phyloP scores from a whole-genome alignment of 2,888 invertebrate species.

The Bugula neritina region DNA sequence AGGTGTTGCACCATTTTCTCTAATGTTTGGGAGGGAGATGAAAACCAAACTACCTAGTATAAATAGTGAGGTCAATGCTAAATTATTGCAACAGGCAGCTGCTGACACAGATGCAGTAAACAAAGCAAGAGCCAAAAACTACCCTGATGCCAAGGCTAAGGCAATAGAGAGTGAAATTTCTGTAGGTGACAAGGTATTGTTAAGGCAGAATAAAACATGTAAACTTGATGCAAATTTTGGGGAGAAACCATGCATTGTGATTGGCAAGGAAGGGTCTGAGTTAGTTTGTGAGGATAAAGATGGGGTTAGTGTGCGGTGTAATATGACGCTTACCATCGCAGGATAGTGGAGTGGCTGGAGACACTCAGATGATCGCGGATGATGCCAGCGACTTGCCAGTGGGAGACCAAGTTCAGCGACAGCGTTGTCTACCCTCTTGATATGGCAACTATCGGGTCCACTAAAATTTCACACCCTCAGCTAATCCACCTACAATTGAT shows the following conservation, averaged over 20 bases:
- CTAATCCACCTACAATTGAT: too few species aligned
- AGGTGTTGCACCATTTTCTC: conserved; percentile 6
- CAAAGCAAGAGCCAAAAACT: neutral
- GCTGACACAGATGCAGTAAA: conserved; percentile 6
- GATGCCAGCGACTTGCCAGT: neutral
- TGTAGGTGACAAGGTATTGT: neutral
- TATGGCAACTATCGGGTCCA: neutral
- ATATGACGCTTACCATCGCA: neutral
- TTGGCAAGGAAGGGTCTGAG: neutral
- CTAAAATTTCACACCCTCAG: neutral
- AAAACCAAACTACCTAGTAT: conserved; percentile 6
- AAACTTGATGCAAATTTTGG: neutral
- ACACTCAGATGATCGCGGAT: neutral
- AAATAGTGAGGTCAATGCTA: neutral
- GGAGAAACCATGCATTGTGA: neutral
- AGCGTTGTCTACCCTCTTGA: neutral
- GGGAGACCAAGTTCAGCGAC: neutral
- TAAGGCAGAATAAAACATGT: neutral
- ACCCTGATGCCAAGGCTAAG: neutral
- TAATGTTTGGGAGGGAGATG: neutral
- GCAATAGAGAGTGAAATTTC: neutral
- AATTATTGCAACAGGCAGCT: conserved; percentile 9
- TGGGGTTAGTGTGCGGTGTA: neutral
- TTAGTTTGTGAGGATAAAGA: neutral
- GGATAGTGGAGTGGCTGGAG: neutral